These are phyloP conservation scores for Acronicta alni DNA, from an alignment of 2,888 invertebrate genomes.

Conservation along the genomic window DNA sequence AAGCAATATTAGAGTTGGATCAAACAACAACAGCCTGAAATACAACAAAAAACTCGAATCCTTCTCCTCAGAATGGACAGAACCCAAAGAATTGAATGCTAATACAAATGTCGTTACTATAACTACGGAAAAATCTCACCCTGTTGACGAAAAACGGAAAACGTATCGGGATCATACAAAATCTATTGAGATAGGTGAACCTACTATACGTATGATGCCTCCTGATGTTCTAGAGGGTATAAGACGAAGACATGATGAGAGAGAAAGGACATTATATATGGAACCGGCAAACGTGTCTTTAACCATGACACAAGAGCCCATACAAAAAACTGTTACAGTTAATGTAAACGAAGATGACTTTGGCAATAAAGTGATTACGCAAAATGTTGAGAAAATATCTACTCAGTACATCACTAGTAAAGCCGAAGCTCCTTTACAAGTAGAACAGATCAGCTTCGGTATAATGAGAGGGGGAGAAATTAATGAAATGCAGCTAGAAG, in stretches of 20 bases:
- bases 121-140: constrained; percentile 76
- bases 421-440: constrained; percentile 82
- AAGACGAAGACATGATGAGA: constrained; percentile 75
- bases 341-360: constrained; percentile 86
- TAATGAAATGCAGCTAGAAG: constrained; percentile 79
- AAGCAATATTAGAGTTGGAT: constrained; percentile 85
- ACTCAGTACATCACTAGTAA: constrained; percentile 80
- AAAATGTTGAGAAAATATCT: constrained; percentile 83
- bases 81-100: constrained; percentile 69
- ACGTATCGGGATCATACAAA: constrained; percentile 76
- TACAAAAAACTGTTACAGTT: constrained; percentile 86
- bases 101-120: constrained; percentile 84
- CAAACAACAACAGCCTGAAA: constrained; percentile 82
- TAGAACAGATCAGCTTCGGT: constrained; percentile 85
- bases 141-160: constrained; percentile 74
- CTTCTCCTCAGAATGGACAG: constrained; percentile 75
- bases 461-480: constrained; percentile 80
- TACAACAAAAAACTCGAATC: constrained; percentile 75
- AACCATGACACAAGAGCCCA: constrained; percentile 85
- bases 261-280: constrained; percentile 82
- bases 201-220: constrained; percentile 77
- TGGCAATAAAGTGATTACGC: constrained; percentile 86
- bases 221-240: constrained; percentile 85
- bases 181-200: constrained; percentile 85
- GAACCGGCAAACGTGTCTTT: constrained; percentile 83